These are phyloP conservation scores for Axinella damicornis DNA, from an alignment of 37 sponge, comb jelly and placozoan genomes.

Conservation along the genomic window DNA sequence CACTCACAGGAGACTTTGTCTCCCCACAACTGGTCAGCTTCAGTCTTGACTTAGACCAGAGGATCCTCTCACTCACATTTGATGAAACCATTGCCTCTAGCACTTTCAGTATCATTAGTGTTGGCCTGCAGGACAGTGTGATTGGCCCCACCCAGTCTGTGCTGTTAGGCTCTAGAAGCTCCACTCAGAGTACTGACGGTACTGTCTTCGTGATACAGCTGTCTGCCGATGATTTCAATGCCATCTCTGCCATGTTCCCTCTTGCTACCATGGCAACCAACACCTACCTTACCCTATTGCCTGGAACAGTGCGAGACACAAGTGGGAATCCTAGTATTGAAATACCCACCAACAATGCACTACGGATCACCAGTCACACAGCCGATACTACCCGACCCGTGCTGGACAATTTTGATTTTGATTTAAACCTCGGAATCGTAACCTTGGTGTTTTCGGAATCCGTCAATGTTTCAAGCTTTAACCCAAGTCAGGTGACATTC, in stretches of 20 bases:
- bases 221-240: conserved; percentile 77
- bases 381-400: conserved; percentile 61
- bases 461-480: conserved; percentile 75
- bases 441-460: conserved; percentile 81
- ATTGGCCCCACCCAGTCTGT: conserved; percentile 50
- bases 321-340: conserved; percentile 62
- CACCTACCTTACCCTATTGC: conserved; percentile 70
- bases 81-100: conserved; percentile 77
- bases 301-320: conserved; percentile 68
- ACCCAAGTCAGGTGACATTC: conserved; percentile 55
- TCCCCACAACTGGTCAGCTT: conserved; percentile 64
- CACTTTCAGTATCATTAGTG: conserved; percentile 53
- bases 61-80: conserved; percentile 69
- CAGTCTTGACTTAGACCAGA: conserved; percentile 58
- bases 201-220: conserved; percentile 60
- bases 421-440: conserved; percentile 66
- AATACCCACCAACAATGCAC: conserved; percentile 55
- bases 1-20: conserved; percentile 34
- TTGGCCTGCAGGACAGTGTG: conserved; percentile 66
- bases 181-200: conserved; percentile 53
- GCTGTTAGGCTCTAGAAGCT: conserved; percentile 62
- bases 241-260: conserved; percentile 64
- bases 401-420: conserved; percentile 60
- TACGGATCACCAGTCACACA: conserved; percentile 65
- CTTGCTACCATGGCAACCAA: conserved; percentile 70